These are phyloP conservation scores for Polypterus senegalus DNA, from an alignment of 2,113 vertebrate species.

Conservation along the genomic window DNA sequence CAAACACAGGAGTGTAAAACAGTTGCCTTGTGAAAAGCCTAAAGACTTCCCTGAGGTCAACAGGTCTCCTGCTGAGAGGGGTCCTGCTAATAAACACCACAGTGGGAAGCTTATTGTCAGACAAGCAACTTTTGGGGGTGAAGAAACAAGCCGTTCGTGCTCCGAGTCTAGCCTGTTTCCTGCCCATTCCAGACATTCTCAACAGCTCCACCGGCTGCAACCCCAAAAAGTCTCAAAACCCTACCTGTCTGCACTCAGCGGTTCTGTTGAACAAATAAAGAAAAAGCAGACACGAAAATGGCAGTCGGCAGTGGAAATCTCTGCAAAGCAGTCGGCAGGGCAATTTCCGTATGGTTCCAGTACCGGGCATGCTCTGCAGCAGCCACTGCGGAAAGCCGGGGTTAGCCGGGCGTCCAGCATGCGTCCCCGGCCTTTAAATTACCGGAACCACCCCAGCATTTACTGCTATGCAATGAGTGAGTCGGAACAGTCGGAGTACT, in stretches of 20 bases:
- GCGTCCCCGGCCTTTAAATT: constrained; percentile 33
- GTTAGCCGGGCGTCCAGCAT: constrained; percentile 32
- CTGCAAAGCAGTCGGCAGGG: constrained; percentile 23
- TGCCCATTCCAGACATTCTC: constrained; percentile 31
- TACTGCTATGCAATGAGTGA: constrained; percentile 46
- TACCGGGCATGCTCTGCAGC: constrained; percentile 17
- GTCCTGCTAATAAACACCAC: constrained; percentile 22
- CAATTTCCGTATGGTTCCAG: constrained; percentile 19
- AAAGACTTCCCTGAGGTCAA: constrained; percentile 22
- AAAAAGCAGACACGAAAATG: constrained; percentile 54
- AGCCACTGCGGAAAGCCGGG: constrained; percentile 19
- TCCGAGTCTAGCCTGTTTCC: constrained; percentile 65
- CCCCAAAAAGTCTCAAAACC: constrained; percentile 28
- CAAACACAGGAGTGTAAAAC: constrained; percentile 38
- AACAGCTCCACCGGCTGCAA: constrained; percentile 22
- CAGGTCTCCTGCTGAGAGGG: constrained; percentile 27
- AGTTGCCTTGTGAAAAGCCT: constrained; percentile 35
- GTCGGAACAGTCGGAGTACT: constrained; percentile 58
- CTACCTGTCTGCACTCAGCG: constrained; percentile 27
- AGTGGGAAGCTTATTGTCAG: constrained; percentile 22
- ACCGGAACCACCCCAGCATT: constrained; percentile 24
- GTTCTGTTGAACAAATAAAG: constrained; percentile 24
- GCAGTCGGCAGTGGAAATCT: constrained; percentile 55
- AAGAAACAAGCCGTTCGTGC: constrained; percentile 46
- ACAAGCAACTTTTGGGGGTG: constrained; percentile 27